phyloP scores from a whole-genome alignment of 2,888 invertebrate species.

The Cantharis lateralis region DNA sequence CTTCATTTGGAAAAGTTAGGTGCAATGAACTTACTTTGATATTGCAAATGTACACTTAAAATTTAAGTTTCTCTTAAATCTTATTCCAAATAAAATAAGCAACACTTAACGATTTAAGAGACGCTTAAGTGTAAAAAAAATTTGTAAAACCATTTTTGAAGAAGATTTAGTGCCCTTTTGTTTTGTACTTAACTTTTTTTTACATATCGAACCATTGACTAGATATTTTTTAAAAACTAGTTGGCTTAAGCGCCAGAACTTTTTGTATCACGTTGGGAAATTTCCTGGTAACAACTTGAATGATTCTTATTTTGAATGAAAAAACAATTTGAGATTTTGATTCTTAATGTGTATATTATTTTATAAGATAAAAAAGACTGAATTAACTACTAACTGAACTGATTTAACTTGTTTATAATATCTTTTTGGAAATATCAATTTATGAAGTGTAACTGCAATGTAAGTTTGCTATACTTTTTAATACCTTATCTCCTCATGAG shows the following conservation, averaged over 20 bases:
- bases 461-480: slow-evolving; percentile 26
- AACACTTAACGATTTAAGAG: too few relatives aligned
- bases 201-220: background rate
- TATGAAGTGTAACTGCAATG: background rate
- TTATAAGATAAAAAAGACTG: background rate
- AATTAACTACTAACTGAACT: slow-evolving; percentile 1
- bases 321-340: background rate
- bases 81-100: too few relatives aligned
- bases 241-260: too few relatives aligned
- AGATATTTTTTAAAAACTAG: too few relatives aligned
- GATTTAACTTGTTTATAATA: slow-evolving; percentile 1
- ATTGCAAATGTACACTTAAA: too few relatives aligned
- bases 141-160: too few relatives aligned
- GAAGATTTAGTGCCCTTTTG: too few relatives aligned
- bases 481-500: slow-evolving; percentile 48
- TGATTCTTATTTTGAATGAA: background rate
- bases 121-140: too few relatives aligned
- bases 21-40: too few relatives aligned
- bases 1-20: too few relatives aligned
- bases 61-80: too few relatives aligned
- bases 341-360: background rate
- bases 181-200: too few relatives aligned
- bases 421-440: slow-evolving; percentile 25
- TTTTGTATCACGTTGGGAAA: background rate
- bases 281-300: background rate